These are phyloP conservation scores for Aphelenchoides fujianensis DNA, from an alignment of 1,140 invertebrate species.

Conservation along the genomic window DNA sequence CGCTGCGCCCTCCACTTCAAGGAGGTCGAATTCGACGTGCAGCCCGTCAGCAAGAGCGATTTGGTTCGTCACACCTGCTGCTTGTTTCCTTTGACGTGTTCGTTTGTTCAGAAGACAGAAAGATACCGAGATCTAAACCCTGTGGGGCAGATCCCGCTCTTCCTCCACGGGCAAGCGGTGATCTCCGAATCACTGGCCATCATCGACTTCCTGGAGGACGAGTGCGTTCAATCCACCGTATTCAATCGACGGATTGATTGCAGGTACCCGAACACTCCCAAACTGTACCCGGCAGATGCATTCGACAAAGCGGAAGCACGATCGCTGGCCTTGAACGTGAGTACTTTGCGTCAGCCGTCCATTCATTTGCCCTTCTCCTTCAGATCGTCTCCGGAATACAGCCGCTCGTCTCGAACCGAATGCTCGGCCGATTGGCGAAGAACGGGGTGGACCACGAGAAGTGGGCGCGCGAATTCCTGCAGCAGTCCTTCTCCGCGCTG, in stretches of 20 bases:
- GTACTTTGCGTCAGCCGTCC: no score
- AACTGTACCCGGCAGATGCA: neutral
- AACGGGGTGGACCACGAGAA: neutral
- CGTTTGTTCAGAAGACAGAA: neutral
- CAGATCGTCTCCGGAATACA: constrained; percentile 2
- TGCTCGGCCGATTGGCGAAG: neutral
- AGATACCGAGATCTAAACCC: neutral
- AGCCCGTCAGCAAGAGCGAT: neutral
- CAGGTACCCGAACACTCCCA: neutral
- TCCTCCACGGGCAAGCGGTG: constrained; percentile 10
- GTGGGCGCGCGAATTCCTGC: neutral
- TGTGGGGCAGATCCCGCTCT: neutral
- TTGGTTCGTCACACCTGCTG: no score
- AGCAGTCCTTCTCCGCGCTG: neutral
- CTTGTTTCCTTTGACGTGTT: no score
- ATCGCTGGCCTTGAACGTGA: constrained; percentile 15
- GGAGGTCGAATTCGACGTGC: constrained; percentile 4
- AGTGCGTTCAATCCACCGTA: no score
- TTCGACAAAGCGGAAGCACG: constrained; percentile 5
- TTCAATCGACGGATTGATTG: no score
- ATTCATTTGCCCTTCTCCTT: no score
- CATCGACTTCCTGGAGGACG: constrained; percentile 20
- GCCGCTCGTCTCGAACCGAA: neutral
- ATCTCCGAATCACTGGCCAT: constrained; percentile 9
- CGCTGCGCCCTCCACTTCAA: constrained; percentile 7